These are phyloP conservation scores for Dasypus novemcinctus DNA, from an alignment of 2,113 vertebrate species.

Conservation along the genomic window DNA sequence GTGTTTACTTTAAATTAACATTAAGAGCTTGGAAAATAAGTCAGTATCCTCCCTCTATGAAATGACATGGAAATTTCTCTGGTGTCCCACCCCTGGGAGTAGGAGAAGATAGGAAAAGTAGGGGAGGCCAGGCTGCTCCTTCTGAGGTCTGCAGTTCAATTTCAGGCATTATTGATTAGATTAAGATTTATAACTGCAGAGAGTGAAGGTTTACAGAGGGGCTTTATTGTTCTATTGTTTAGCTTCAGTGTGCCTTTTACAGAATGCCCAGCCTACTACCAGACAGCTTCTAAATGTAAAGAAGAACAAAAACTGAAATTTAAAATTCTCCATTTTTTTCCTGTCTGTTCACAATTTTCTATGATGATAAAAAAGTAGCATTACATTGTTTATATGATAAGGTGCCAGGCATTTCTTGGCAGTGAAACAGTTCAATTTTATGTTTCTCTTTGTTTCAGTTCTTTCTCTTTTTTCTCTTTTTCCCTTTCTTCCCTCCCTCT, in stretches of 20 bases:
- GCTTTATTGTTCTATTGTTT: conserved; percentile 73
- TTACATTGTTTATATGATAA: conserved; percentile 42
- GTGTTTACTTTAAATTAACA: conserved; percentile 16
- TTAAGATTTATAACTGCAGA: conserved; percentile 80
- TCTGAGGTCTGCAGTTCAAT: conserved; percentile 73
- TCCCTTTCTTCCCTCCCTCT: accelerated
- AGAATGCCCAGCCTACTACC: background rate
- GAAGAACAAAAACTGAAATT: conserved; percentile 5
- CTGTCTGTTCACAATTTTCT: conserved; percentile 6
- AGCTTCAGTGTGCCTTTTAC: conserved; percentile 60
- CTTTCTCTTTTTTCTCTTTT: conserved; percentile 47
- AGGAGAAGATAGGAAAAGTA: conserved; percentile 56
- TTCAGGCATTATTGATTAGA: conserved; percentile 80
- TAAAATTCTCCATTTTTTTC: conserved; percentile 12
- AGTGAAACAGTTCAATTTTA: conserved; percentile 52
- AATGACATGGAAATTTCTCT: conserved; percentile 61
- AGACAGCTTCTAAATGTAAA: background rate
- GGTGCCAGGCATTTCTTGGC: conserved; percentile 48
- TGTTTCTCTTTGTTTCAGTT: conserved; percentile 71
- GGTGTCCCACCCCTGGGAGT: conserved; percentile 68
- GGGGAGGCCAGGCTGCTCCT: conserved; percentile 49
- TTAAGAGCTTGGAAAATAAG: conserved; percentile 35
- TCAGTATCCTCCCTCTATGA: conserved; percentile 54
- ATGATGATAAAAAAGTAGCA: conserved; percentile 56
- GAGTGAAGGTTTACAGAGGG: conserved; percentile 73